A percentile compares a stretch with the other conserved stretches of the same genome.
phyloP scores from a whole-genome alignment of 2,797 vertebrate genomes.

The Sarcoramphus papa region DNA sequence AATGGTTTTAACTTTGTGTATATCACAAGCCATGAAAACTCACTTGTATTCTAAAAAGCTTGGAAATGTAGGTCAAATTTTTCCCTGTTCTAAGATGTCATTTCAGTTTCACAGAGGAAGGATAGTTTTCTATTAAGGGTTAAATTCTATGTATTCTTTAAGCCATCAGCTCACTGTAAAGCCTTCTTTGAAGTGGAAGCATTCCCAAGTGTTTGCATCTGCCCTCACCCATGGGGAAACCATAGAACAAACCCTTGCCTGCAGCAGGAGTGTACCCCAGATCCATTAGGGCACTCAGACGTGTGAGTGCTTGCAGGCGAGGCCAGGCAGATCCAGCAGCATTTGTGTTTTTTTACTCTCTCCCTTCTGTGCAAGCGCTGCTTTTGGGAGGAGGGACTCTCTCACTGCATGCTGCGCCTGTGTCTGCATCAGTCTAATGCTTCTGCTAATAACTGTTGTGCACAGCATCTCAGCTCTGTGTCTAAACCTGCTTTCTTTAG shows the following conservation, averaged over 20 bases:
- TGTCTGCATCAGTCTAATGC: background rate
- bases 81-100: background rate
- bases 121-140: background rate
- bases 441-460: background rate
- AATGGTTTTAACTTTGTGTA: background rate
- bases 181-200: background rate
- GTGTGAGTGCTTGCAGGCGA: background rate
- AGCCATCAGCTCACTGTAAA: background rate
- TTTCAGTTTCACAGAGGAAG: background rate
- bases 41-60: background rate
- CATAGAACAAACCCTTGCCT: background rate
- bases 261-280: background rate
- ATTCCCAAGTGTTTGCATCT: background rate
- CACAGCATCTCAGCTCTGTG: background rate
- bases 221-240: background rate
- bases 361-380: background rate
- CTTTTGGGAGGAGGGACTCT: background rate
- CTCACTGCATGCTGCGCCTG: background rate
- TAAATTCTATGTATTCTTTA: background rate
- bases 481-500: background rate
- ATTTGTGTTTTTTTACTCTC: background rate
- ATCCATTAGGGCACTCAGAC: background rate
- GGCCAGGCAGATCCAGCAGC: background rate
- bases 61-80: background rate
- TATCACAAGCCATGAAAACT: background rate